These are phyloP conservation scores for Mythimna vitellina DNA, from an alignment of 2,888 invertebrate species.

Conservation along the genomic window DNA sequence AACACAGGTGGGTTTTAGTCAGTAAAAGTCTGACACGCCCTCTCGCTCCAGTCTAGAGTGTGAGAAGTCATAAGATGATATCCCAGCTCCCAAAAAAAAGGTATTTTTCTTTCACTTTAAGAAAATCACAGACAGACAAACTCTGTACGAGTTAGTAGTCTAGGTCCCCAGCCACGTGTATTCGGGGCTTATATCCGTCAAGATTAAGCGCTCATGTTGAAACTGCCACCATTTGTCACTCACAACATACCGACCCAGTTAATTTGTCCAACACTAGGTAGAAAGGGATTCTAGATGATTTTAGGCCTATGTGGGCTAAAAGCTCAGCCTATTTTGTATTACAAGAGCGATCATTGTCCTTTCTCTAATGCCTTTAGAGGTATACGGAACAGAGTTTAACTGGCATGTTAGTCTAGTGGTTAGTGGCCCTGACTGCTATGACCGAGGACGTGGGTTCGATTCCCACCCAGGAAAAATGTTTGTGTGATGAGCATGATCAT, in stretches of 20 bases:
- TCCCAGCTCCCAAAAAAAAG: too few species aligned
- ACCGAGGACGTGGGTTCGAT: too few species aligned
- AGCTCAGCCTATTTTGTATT: background rate
- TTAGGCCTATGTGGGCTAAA: background rate
- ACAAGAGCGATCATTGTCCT: background rate
- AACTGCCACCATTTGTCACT: constrained; percentile 51
- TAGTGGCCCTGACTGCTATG: too few species aligned
- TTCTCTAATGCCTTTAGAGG: background rate
- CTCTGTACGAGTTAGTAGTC: background rate
- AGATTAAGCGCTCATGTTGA: constrained; percentile 52
- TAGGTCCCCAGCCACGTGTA: constrained; percentile 9
- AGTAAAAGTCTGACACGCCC: too few species aligned
- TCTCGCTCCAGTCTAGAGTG: too few species aligned
- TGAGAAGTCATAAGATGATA: too few species aligned
- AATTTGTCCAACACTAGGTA: constrained; percentile 34
- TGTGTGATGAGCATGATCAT: too few species aligned
- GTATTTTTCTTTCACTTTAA: too few species aligned
- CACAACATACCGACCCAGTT: constrained; percentile 31
- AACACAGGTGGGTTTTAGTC: too few species aligned
- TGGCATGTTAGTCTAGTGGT: too few species aligned
- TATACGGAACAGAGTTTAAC: too few species aligned
- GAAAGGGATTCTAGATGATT: constrained; percentile 14
- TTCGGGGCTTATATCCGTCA: constrained; percentile 35
- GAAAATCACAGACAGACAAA: background rate
- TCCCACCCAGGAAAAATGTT: too few species aligned